Conservation (phyloP, 2,797 vertebrate genomes). For the Erpetoichthys calabaricus region DNA sequence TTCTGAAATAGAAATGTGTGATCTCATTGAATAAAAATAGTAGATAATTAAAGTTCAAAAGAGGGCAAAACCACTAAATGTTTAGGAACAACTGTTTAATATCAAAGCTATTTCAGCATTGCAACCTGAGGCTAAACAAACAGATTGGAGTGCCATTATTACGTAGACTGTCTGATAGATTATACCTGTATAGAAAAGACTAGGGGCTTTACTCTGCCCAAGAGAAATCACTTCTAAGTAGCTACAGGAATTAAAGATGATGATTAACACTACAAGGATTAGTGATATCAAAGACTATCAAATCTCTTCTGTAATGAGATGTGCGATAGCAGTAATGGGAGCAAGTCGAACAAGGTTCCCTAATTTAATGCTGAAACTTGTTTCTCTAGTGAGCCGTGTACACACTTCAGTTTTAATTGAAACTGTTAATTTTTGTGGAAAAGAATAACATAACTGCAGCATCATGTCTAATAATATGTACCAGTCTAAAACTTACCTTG, state of each 20-base stretch:
- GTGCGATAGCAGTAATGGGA: background rate
- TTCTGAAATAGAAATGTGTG: too few species aligned
- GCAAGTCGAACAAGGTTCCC: too few species aligned
- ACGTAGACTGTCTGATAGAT: constrained; percentile 11
- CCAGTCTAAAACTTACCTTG: constrained; percentile 20
- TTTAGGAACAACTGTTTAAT: background rate
- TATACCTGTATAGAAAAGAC: background rate
- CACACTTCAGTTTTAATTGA: too few species aligned
- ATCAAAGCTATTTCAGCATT: constrained; percentile 8
- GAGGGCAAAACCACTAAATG: background rate
- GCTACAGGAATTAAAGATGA: background rate
- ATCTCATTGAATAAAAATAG: too few species aligned
- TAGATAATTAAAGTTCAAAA: background rate
- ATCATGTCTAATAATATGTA: constrained; percentile 11
- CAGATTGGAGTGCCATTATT: constrained; percentile 8
- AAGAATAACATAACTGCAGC: constrained; percentile 8
- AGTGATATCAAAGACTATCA: constrained; percentile 3
- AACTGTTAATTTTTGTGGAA: constrained; percentile 2
- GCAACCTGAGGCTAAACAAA: constrained; percentile 4
- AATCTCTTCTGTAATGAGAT: constrained; percentile 7
- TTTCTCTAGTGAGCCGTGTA: too few species aligned
- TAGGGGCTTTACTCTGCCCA: background rate
- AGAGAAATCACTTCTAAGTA: constrained; percentile 1
- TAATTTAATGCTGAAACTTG: too few species aligned
- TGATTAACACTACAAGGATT: background rate